Evolutionary conservation across 2,797 vertebrate species (phyloP).

Genomic region (Coregonus sp.): DNA sequence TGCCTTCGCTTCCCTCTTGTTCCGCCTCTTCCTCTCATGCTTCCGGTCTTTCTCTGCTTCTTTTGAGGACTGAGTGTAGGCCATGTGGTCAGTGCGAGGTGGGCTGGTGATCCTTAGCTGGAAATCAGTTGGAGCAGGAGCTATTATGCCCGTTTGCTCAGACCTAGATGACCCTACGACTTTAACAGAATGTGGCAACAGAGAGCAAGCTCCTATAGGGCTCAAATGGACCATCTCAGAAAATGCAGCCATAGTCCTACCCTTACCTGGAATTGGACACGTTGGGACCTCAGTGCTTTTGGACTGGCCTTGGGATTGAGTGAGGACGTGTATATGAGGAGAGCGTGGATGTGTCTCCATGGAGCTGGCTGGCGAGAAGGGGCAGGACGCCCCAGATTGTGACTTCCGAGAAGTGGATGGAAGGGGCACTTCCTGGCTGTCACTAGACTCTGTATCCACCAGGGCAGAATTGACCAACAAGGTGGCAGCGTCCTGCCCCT

Average conservation of each 20-base stretch:
- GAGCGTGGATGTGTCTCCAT: not conserved
- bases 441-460: conserved; percentile 19
- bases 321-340: conserved; percentile 22
- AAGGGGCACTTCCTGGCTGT: conserved; percentile 4
- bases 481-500: conserved; percentile 23
- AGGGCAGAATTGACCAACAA: conserved; percentile 29
- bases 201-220: not conserved
- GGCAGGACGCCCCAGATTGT: not conserved
- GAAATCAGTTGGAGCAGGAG: not conserved
- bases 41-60: conserved; percentile 2
- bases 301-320: conserved; percentile 31
- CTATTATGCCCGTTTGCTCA: not conserved
- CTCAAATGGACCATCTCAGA: conserved; percentile 16
- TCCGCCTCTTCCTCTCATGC: conserved; percentile 5
- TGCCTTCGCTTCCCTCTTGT: not conserved
- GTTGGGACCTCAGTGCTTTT: conserved; percentile 19
- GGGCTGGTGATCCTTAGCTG: not conserved
- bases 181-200: conserved; percentile 13
- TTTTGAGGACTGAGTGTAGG: not conserved
- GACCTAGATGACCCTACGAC: conserved; percentile 7
- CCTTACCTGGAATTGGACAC: not conserved
- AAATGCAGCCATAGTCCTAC: conserved; percentile 4
- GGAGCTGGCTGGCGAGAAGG: too few species aligned
- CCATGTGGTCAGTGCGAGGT: not conserved
- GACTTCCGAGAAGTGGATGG: not conserved